Conservation (phyloP, 2,888 invertebrate species). For the Myopa testacea region DNA sequence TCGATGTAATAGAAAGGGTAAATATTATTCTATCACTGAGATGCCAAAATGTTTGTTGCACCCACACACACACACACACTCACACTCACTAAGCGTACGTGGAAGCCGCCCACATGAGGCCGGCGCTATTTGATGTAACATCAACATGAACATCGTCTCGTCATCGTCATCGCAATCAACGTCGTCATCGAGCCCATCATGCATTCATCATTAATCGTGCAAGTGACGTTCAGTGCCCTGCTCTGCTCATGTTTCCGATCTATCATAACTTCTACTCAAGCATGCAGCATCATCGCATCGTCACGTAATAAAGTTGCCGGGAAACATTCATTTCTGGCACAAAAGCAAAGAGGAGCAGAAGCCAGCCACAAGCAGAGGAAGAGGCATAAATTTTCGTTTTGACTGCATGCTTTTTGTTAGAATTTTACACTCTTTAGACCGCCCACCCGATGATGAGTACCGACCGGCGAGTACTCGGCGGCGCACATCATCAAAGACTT, state of each 20-base stretch:
- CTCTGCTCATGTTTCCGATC: slow-evolving; percentile 36
- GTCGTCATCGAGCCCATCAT: neutral
- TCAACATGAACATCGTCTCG: neutral
- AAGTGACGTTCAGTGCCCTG: slow-evolving; percentile 32
- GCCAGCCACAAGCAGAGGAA: slow-evolving; percentile 40
- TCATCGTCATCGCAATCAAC: neutral
- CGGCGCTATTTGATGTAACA: slow-evolving; percentile 12
- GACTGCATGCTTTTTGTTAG: slow-evolving; percentile 53
- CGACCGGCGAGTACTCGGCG: neutral
- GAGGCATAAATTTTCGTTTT: slow-evolving; percentile 62
- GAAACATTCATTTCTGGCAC: slow-evolving; percentile 16
- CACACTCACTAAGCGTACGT: neutral
- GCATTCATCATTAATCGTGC: slow-evolving; percentile 35
- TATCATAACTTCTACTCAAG: slow-evolving; percentile 43
- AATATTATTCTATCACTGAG: slow-evolving; percentile 32
- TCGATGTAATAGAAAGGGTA: neutral
- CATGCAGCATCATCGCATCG: slow-evolving; percentile 36
- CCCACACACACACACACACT: neutral
- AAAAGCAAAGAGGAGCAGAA: neutral
- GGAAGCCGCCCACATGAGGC: too few relatives aligned
- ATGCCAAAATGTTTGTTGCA: slow-evolving; percentile 36
- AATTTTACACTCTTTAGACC: slow-evolving; percentile 18
- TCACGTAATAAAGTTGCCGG: slow-evolving; percentile 37
- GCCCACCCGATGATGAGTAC: slow-evolving; percentile 24
- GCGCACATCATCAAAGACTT: slow-evolving; percentile 55